Percentiles rank a stretch among this genome's conserved stretches.
Conservation (phyloP, 2,113 vertebrate genomes). For the Charina bottae region DNA sequence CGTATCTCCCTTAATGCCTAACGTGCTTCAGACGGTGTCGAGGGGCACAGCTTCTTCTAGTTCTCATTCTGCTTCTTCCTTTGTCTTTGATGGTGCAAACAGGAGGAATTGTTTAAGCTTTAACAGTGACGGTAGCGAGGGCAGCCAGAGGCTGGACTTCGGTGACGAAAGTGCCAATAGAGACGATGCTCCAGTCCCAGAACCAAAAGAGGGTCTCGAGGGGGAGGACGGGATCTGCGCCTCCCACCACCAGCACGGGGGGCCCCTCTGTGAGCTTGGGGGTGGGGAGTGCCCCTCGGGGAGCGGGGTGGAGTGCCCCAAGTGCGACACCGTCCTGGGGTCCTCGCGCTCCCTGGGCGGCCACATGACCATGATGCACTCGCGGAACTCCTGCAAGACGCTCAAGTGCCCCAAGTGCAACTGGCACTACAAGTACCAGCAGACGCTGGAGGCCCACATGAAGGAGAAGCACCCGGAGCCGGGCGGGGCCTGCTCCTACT, state of each 20-base stretch:
- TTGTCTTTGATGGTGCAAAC: constrained; percentile 90
- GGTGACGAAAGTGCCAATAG: constrained; percentile 99
- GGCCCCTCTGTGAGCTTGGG: constrained; percentile 90
- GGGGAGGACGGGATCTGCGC: constrained; percentile 89
- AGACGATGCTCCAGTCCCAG: constrained; percentile 98
- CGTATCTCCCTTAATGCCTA: constrained; percentile 99
- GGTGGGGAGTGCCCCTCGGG: constrained; percentile 92
- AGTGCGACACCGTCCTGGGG: constrained; percentile 96
- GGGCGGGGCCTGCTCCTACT: constrained; percentile 91
- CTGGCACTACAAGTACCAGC: constrained; percentile 99
- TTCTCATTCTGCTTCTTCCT: constrained; percentile 91
- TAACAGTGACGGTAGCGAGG: constrained; percentile 95
- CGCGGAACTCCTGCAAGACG: constrained; percentile 98
- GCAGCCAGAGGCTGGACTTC: constrained; percentile 87
- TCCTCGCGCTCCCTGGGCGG: constrained; percentile 96
- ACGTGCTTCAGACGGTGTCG: constrained; percentile 92
- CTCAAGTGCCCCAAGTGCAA: constrained; percentile 99
- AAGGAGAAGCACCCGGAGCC: constrained; percentile 99
- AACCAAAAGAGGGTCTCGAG: constrained; percentile 98
- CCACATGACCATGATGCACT: constrained; percentile 99
- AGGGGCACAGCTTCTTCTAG: constrained; percentile 87
- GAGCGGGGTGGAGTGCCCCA: constrained; percentile 97
- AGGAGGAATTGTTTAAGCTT: constrained; percentile 97
- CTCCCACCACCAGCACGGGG: constrained; percentile 84
- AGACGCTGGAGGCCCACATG: constrained; percentile 99